Evolutionary conservation across 2,797 vertebrate genomes (phyloP).

Genomic region (Fratercula arctica): DNA sequence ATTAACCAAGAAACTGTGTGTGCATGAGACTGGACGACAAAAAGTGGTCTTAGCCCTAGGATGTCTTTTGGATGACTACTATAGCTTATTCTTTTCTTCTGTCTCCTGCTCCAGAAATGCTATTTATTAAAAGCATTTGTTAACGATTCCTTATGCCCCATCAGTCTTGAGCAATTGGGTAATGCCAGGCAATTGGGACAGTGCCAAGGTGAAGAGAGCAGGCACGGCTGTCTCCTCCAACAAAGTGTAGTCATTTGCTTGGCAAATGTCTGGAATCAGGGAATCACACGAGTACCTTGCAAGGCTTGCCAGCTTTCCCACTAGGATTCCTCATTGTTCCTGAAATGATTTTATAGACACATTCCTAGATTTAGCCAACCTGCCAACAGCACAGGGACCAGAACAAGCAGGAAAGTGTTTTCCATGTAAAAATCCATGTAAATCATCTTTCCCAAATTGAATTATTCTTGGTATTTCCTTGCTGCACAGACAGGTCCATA

Average conservation of each 20-base stretch:
- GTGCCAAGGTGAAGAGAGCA: background rate
- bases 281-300: background rate
- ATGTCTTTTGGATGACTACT: background rate
- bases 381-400: background rate
- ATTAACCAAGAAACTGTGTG: background rate
- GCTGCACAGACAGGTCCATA: background rate
- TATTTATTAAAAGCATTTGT: background rate
- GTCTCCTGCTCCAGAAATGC: background rate
- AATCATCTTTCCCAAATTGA: background rate
- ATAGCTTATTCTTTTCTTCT: background rate
- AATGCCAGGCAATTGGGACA: background rate
- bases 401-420: background rate
- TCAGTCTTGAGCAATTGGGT: background rate
- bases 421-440: fast-evolving
- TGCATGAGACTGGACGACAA: background rate
- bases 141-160: background rate
- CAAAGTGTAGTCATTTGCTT: background rate
- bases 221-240: background rate
- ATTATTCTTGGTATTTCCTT: background rate
- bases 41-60: background rate
- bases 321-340: background rate
- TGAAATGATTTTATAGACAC: background rate
- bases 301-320: background rate
- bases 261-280: background rate
- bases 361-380: background rate